A percentile compares a stretch with the other conserved stretches of the same genome.
Evolutionary conservation across 2,797 vertebrate species (phyloP).

Genomic region (Acipenser ruthenus): DNA sequence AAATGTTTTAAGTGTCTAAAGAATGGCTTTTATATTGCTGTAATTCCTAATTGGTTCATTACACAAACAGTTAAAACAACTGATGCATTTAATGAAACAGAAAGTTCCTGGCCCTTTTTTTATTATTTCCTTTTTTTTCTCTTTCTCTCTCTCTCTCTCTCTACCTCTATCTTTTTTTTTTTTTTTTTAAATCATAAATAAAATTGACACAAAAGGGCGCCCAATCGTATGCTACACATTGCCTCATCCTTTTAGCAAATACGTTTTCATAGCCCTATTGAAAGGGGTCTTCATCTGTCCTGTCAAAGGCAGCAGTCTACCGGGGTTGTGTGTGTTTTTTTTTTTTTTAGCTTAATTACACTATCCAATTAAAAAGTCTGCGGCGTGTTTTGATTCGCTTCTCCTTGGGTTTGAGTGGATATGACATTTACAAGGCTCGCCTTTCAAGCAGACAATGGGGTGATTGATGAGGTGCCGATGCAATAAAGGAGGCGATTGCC

Average conservation of each 20-base stretch:
- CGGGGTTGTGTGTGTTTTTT: conserved; percentile 44
- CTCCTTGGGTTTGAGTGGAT: conserved; percentile 98
- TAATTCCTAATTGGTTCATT: neutral
- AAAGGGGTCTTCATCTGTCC: conserved; percentile 95
- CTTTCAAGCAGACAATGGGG: conserved; percentile 95
- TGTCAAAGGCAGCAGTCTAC: conserved; percentile 82
- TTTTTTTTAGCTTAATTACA: conserved; percentile 96
- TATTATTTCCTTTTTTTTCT: too few species aligned
- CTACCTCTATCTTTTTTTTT: conserved; percentile 32
- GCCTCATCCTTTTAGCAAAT: conserved; percentile 92
- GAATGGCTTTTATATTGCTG: neutral
- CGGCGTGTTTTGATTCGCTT: conserved; percentile 81
- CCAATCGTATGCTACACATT: conserved; percentile 60
- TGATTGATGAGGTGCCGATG: conserved; percentile 98
- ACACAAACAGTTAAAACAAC: neutral
- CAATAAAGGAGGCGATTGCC: conserved; percentile 84
- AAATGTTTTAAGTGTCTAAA: too few species aligned
- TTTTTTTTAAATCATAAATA: conserved; percentile 56
- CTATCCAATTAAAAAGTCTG: conserved; percentile 92
- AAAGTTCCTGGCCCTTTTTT: neutral
- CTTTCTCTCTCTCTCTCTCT: conserved; percentile 35
- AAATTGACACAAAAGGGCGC: conserved; percentile 61
- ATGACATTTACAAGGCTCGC: conserved; percentile 99
- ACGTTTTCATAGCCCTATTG: conserved; percentile 90
- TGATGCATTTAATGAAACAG: neutral